phyloP scores from a whole-genome alignment of 2,113 vertebrate genomes.

The Mohoua ochrocephala region DNA sequence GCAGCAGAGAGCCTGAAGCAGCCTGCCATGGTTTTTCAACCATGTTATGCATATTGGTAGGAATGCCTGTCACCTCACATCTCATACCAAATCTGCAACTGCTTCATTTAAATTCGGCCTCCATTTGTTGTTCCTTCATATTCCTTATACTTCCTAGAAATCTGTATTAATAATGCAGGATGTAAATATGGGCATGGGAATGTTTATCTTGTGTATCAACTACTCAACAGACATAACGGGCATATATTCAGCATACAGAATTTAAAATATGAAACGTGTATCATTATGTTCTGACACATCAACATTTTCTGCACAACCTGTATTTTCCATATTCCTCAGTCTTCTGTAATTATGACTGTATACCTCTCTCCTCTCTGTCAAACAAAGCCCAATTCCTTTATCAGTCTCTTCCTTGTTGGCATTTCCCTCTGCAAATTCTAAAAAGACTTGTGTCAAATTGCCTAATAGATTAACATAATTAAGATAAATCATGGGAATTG shows the following conservation, averaged over 20 bases:
- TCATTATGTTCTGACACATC: neutral
- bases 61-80: slow-evolving; percentile 40
- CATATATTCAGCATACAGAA: neutral
- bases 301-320: neutral
- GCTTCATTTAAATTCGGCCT: neutral
- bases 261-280: neutral
- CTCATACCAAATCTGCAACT: neutral
- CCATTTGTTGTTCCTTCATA: neutral
- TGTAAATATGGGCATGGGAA: neutral
- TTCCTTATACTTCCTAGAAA: neutral
- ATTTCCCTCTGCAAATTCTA: neutral
- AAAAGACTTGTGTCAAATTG: neutral
- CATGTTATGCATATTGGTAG: neutral
- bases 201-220: neutral
- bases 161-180: neutral
- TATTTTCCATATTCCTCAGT: neutral
- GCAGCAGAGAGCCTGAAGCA: slow-evolving; percentile 7
- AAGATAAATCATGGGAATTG: neutral
- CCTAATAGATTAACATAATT: neutral
- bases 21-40: neutral
- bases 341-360: neutral
- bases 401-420: neutral
- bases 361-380: neutral
- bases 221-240: neutral
- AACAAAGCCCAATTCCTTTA: neutral